Base-by-base conservation (phyloP, 2,113 vertebrate species). In the Toxostoma redivivum region DNA sequence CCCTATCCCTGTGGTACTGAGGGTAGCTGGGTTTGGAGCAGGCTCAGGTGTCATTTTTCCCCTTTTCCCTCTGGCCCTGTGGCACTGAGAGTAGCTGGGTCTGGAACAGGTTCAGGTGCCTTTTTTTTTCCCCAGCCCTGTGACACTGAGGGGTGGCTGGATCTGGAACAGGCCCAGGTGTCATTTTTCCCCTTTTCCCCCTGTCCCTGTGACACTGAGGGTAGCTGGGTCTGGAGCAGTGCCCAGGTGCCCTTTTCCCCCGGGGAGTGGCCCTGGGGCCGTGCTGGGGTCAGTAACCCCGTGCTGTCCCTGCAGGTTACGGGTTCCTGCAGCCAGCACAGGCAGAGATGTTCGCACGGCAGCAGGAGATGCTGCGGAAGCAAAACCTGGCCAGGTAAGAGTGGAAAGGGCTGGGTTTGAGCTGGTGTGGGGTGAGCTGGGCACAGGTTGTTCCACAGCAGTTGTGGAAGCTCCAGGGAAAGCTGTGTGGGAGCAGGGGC, bases 361-460 rank as follows among this genome's bases (percentile, higher is more conserved):
- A 99, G 93, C 99, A 99, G 86, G 99, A 99, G 97, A 98, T 99
- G 97, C 97, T 99, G 20, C 98, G 99, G 85, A 99, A 99, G 89
- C 99, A 99, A 94, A 99, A 99, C 95, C 97, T 99, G 92, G 99
- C 99, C 62, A 99, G 99, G 99, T 99, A 85, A 94, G 66, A 54
- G 48, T 1, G 7, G 1, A 0, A 18, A 16, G 69, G 54, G 37
- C 31, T 42, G 78, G 40, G 6, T 10, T 30, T 11, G 9, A 11
- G 12, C 71, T 23, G 50, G 6, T 12, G 15, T 5, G 13, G 67
- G 79, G 4, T 3, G 62, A 20, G 8, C 9, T 6, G 54, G 10
- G n/a, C 3, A 0, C 19, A 1, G 48, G 42, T 42, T 15, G 42
- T 42, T 15, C 16, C 42, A 42, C 42, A 42, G 42, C n/a, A 40